Conservation (phyloP, 2,113 vertebrate species). For the Larimichthys polyactis region DNA sequence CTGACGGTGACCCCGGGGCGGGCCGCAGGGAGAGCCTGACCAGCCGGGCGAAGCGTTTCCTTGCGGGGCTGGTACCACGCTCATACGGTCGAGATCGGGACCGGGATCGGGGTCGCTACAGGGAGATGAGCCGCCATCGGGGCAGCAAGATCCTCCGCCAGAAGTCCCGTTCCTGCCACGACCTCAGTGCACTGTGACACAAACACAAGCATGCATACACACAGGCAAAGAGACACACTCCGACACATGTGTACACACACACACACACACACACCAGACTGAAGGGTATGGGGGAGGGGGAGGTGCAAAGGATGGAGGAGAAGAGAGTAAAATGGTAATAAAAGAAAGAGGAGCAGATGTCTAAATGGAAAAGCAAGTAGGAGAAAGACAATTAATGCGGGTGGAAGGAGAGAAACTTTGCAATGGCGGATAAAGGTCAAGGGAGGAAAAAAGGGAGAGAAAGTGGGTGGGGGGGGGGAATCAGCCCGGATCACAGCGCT, state of each 20-base stretch:
- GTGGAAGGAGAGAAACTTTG: background rate
- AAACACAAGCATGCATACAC: conserved; percentile 14
- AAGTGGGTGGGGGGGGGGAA: conserved; percentile 19
- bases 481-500: conserved; percentile 6
- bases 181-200: conserved; percentile 88
- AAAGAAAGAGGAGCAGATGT: background rate
- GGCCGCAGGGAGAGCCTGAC: conserved; percentile 90
- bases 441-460: background rate
- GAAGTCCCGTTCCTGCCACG: conserved; percentile 93
- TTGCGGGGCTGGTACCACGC: conserved; percentile 89
- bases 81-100: conserved; percentile 83
- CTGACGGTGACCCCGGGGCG: conserved; percentile 71
- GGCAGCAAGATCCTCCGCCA: conserved; percentile 90
- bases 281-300: background rate
- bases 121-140: conserved; percentile 83
- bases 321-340: background rate
- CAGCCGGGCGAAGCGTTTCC: conserved; percentile 90
- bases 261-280: background rate
- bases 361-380: background rate
- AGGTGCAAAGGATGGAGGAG: background rate
- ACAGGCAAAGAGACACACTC: conserved; percentile 33
- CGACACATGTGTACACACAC: conserved; percentile 45
- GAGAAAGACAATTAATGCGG: background rate
- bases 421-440: background rate
- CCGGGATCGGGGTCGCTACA: conserved; percentile 80